These are phyloP conservation scores for Eupeodes luniger DNA, from an alignment of 2,888 invertebrate genomes.

Conservation along the genomic window DNA sequence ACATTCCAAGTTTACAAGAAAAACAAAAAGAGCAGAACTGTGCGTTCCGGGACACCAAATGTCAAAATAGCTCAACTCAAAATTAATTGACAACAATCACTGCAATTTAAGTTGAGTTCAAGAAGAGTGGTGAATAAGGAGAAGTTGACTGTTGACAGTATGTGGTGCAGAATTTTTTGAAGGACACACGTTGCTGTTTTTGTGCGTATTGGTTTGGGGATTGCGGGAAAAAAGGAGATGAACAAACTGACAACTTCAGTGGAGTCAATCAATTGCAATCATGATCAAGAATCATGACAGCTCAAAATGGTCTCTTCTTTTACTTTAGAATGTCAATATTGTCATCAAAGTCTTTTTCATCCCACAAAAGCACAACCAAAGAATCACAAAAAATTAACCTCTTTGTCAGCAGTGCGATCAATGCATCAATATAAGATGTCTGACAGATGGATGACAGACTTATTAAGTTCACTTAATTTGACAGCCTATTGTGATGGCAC, in stretches of 20 bases:
- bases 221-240: slow-evolving; percentile 16
- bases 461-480: slow-evolving; percentile 68
- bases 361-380: background rate
- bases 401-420: slow-evolving; percentile 41
- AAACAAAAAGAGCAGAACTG: background rate
- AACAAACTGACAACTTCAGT: slow-evolving; percentile 46
- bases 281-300: slow-evolving; percentile 42
- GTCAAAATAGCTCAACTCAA: slow-evolving; percentile 57
- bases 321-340: slow-evolving; percentile 38
- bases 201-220: slow-evolving; percentile 3
- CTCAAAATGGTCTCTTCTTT: slow-evolving; percentile 1
- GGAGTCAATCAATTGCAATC: slow-evolving; percentile 56
- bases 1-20: slow-evolving; percentile 47
- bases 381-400: slow-evolving; percentile 49
- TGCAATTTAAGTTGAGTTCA: background rate
- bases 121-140: background rate
- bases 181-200: slow-evolving; percentile 38
- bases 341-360: background rate
- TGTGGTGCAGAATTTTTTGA: slow-evolving; percentile 23
- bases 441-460: slow-evolving; percentile 67
- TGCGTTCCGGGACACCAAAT: slow-evolving; percentile 51
- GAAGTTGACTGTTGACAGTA: background rate
- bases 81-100: slow-evolving; percentile 65
- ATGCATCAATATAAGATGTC: slow-evolving; percentile 17
- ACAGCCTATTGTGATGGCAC: slow-evolving; percentile 42